Base-by-base conservation (phyloP, 2,888 invertebrate genomes). In the Ennomos quercinarius region DNA sequence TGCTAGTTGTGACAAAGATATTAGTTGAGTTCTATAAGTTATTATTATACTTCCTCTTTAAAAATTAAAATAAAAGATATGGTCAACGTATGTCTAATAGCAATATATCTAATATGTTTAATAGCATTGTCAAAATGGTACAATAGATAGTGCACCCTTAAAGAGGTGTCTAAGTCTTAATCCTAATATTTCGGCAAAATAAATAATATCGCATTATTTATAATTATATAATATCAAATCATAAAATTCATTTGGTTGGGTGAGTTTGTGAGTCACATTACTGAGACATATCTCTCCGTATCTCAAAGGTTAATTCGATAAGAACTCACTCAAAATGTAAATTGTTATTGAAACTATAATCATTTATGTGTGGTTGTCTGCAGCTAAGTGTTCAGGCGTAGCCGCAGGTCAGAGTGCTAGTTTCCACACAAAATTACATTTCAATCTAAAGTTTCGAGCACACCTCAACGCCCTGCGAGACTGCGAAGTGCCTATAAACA, bases 351-450 rank as follows among this genome's bases (percentile, higher is more conserved):
- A 61, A 63, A 64, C 60, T 64, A 55, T 60, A 54, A 57, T 59
- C 60, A 60, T 63, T 66, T 63, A 63, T 53, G 35, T 40, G 47
- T 46, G 39, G 67, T 71, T 73, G 67, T 64, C 60, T 62, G 64
- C 61, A 64, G 72, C 70, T 71, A 78, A 74, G 76, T 64, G 75
- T 68, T 74, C 71, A 71, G 67, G 61, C 72, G 71, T 63, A 66
- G 74, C 75, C 76, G 70, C 71, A 70, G 80, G 78, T 78, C 75
- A 77, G 65, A 75, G 76, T 73, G 74, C 76, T 78, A 74, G 75
- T 80, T 81, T 80, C 74, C 73, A 77, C 77, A 77, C 79, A 80
- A 82, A 82, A 86, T 85, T 83, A 82, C 78, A 78, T 84, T 85
- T 85, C 83, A 85, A 86, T 86, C 82, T 80, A 68, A 35, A 41